Evolutionary conservation across 2,113 vertebrate species (phyloP).

Genomic region (Phalacrocorax aristotelis): DNA sequence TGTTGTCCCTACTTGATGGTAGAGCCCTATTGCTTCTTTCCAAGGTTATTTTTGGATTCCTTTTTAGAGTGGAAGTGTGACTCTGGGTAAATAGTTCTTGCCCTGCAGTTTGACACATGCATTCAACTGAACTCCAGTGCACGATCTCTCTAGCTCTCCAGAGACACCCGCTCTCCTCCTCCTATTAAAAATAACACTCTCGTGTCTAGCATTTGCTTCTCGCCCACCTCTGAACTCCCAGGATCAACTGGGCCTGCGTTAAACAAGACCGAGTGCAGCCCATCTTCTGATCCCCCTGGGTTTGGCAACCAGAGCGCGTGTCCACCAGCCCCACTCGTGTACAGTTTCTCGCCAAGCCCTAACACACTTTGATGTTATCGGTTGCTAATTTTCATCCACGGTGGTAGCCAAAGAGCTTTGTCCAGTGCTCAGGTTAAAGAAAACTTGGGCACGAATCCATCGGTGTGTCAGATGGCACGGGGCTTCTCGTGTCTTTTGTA

Average conservation of each 20-base stretch:
- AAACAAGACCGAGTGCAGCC: neutral
- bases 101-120: rapidly evolving
- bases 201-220: neutral
- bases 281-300: neutral
- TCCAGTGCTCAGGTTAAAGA: neutral
- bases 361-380: rapidly evolving
- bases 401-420: neutral
- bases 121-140: neutral
- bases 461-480: neutral
- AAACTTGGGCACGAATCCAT: neutral
- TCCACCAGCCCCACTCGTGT: neutral
- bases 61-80: neutral
- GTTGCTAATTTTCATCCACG: rapidly evolving
- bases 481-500: neutral
- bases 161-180: neutral
- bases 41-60: neutral
- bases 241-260: neutral
- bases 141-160: neutral
- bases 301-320: neutral
- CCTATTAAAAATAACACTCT: neutral
- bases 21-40: neutral
- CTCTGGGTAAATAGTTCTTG: neutral
- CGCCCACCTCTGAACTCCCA: neutral
- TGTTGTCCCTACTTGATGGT: neutral
- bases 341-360: rapidly evolving